Percentiles rank a stretch among this genome's conserved stretches.
Conservation (phyloP, 2,888 invertebrate genomes). For the Chirona hameri region DNA sequence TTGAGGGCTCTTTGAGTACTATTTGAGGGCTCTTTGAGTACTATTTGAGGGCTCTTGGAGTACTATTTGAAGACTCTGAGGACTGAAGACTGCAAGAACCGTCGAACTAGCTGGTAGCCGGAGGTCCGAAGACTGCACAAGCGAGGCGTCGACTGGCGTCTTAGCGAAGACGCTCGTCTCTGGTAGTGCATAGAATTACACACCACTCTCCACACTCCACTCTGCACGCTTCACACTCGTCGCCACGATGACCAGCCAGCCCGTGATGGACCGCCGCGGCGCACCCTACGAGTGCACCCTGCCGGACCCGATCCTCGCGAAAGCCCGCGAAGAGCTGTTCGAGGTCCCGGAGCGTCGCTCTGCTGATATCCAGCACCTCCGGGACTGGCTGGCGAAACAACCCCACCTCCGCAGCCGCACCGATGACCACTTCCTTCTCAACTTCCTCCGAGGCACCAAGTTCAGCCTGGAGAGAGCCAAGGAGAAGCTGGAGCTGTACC, state of each 20-base stretch:
- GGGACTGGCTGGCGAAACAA: constrained; percentile 57
- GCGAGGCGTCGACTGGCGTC: too few relatives aligned
- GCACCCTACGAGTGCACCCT: constrained; percentile 37
- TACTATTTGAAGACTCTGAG: too few relatives aligned
- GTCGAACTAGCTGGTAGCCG: too few relatives aligned
- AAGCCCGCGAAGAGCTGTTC: constrained; percentile 53
- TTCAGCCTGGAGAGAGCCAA: constrained; percentile 82
- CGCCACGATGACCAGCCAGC: not conserved
- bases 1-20: too few relatives aligned
- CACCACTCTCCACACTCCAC: too few relatives aligned
- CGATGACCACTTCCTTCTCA: constrained; percentile 75
- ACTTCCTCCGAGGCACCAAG: constrained; percentile 79
- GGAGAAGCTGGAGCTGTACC: constrained; percentile 81
- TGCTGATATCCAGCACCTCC: constrained; percentile 53
- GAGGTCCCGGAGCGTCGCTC: constrained; percentile 54
- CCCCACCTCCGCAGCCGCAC: constrained; percentile 55
- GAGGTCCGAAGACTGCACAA: too few relatives aligned
- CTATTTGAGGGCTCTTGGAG: too few relatives aligned
- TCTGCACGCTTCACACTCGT: not conserved
- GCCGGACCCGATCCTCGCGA: constrained; percentile 34
- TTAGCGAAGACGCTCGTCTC: too few relatives aligned
- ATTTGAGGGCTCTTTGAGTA: too few relatives aligned
- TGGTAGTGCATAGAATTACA: too few relatives aligned
- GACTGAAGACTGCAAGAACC: too few relatives aligned
- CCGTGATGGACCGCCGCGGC: not conserved